Evolutionary conservation across 1,140 invertebrate species (phyloP).

Genomic region (Sipha flava): DNA sequence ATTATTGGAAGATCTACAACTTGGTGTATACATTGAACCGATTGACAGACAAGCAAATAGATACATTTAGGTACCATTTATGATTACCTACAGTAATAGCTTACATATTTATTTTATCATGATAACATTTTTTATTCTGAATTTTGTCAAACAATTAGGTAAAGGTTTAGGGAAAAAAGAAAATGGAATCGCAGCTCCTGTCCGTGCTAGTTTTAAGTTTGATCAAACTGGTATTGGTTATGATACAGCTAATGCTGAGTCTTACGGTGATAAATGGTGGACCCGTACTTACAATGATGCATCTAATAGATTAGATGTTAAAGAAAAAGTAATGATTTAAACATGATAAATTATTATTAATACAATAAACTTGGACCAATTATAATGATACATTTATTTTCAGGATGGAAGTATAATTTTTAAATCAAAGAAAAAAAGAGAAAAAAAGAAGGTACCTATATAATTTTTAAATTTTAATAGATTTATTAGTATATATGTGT

Average conservation of each 20-base stretch:
- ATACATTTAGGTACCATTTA: background rate
- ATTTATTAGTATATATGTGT: too few relatives aligned
- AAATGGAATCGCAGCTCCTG: conserved; percentile 60
- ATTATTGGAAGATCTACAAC: background rate
- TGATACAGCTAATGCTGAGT: conserved; percentile 50
- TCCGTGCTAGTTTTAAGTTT: conserved; percentile 69
- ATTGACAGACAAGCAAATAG: conserved; percentile 17
- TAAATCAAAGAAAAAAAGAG: background rate
- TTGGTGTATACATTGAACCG: background rate
- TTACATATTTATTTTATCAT: too few relatives aligned
- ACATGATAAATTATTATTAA: too few relatives aligned
- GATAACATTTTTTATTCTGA: background rate
- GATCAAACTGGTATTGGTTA: conserved; percentile 69
- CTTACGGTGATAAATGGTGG: conserved; percentile 76
- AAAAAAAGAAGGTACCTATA: background rate
- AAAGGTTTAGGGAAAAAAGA: conserved; percentile 71
- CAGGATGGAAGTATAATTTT: background rate
- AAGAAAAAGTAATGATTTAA: background rate
- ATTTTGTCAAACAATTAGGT: conserved; percentile 47
- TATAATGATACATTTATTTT: too few relatives aligned
- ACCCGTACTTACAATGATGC: conserved; percentile 65
- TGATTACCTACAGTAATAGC: too few relatives aligned
- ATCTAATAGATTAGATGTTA: conserved; percentile 40
- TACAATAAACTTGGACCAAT: too few relatives aligned
- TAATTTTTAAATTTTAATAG: background rate